phyloP scores from a whole-genome alignment of 1,140 invertebrate genomes.

The Euura lappo region DNA sequence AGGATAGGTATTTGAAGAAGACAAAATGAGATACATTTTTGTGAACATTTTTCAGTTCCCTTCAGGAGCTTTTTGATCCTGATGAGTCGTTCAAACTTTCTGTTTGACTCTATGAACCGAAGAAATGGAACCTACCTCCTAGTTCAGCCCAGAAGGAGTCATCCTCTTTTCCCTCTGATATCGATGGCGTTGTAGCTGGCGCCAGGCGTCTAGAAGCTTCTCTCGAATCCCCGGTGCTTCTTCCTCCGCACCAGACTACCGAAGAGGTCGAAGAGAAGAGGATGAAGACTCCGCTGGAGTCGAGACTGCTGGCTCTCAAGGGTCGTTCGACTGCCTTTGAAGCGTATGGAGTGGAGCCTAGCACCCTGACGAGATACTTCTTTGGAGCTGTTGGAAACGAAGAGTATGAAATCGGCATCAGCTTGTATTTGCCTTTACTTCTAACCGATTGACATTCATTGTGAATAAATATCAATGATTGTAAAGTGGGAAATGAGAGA shows the following conservation, averaged over 20 bases:
- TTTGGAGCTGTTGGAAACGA: constrained; percentile 62
- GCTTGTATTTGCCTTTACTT: constrained; percentile 9
- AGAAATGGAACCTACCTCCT: constrained; percentile 55
- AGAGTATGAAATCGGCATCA: too few species aligned
- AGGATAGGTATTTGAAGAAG: constrained; percentile 7
- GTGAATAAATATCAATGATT: too few species aligned
- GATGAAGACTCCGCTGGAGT: constrained; percentile 85
- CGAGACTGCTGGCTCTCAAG: constrained; percentile 71
- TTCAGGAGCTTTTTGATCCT: neutral
- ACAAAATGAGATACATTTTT: neutral
- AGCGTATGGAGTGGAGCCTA: constrained; percentile 74
- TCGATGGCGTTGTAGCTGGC: constrained; percentile 66
- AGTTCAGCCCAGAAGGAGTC: constrained; percentile 75
- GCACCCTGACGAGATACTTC: constrained; percentile 82
- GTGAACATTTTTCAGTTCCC: constrained; percentile 11
- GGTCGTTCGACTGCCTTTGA: constrained; percentile 80
- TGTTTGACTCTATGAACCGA: too few species aligned
- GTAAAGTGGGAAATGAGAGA: too few species aligned
- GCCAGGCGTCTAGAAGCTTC: constrained; percentile 78
- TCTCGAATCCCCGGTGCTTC: constrained; percentile 75
- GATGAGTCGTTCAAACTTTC: too few species aligned
- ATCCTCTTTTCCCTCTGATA: constrained; percentile 70
- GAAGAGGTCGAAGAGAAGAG: constrained; percentile 66
- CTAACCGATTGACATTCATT: too few species aligned
- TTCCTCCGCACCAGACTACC: constrained; percentile 75